Evolutionary conservation across 2,888 invertebrate species (phyloP).

Genomic region (Lapara coniferarum): DNA sequence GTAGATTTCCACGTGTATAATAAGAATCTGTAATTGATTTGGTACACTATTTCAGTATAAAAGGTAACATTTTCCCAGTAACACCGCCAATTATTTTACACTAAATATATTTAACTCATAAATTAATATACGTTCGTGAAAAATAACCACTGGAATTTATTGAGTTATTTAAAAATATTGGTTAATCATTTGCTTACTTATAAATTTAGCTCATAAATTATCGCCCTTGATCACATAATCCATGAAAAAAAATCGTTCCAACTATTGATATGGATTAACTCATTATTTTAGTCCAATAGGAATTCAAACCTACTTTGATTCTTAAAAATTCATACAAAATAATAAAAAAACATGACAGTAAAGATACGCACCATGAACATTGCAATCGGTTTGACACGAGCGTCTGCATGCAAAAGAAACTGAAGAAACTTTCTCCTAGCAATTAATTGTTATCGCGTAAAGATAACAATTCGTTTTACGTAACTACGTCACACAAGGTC

Average conservation of each 20-base stretch:
- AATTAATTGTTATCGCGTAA: background rate
- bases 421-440: background rate
- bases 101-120: too few species aligned
- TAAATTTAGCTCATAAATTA: too few species aligned
- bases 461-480: background rate
- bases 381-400: background rate
- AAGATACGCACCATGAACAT: background rate
- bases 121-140: too few species aligned
- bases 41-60: background rate
- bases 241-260: background rate
- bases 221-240: too few species aligned
- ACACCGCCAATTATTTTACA: too few species aligned
- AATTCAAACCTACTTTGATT: too few species aligned
- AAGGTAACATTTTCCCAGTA: background rate
- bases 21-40: background rate
- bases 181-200: too few species aligned
- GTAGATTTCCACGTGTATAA: background rate
- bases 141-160: too few species aligned
- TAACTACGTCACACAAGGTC: slow-evolving; percentile 9
- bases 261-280: background rate
- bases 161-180: too few species aligned
- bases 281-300: background rate
- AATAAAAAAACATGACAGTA: background rate
- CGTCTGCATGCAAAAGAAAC: background rate
- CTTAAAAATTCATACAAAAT: background rate